These are phyloP conservation scores for Macrotus californicus DNA, from an alignment of 2,113 vertebrate genomes.

Conservation along the genomic window DNA sequence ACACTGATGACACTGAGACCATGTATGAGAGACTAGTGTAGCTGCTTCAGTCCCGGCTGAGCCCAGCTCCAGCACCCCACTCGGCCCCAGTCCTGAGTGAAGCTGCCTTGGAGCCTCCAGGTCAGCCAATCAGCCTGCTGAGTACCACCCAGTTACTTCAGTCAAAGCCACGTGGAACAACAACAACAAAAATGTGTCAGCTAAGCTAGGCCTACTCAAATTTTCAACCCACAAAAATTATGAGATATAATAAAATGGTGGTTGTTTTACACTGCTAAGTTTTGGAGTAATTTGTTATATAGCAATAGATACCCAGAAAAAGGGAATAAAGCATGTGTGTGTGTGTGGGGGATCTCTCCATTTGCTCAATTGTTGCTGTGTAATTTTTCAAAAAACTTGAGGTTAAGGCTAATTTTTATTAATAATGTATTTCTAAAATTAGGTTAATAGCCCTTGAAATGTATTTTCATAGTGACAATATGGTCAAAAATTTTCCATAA, in stretches of 20 bases:
- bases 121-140: not conserved
- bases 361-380: not conserved
- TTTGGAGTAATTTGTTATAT: slow-evolving; percentile 24
- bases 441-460: not conserved
- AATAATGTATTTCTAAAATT: not conserved
- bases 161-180: not conserved
- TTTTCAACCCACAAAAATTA: not conserved
- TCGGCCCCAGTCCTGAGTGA: not conserved
- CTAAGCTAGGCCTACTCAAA: not conserved
- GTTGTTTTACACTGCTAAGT: not conserved
- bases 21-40: not conserved
- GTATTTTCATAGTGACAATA: not conserved
- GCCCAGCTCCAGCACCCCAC: not conserved
- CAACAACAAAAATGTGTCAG: not conserved
- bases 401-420: not conserved
- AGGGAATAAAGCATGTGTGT: not conserved
- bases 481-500: not conserved
- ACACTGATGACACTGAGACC: not conserved
- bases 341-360: not conserved
- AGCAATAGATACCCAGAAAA: not conserved
- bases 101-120: not conserved
- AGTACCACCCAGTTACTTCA: not conserved
- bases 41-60: not conserved
- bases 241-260: slow-evolving; percentile 2
- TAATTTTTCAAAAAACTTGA: not conserved